Conservation (phyloP, 1,140 invertebrate species). For the Halictus rubicundus region DNA sequence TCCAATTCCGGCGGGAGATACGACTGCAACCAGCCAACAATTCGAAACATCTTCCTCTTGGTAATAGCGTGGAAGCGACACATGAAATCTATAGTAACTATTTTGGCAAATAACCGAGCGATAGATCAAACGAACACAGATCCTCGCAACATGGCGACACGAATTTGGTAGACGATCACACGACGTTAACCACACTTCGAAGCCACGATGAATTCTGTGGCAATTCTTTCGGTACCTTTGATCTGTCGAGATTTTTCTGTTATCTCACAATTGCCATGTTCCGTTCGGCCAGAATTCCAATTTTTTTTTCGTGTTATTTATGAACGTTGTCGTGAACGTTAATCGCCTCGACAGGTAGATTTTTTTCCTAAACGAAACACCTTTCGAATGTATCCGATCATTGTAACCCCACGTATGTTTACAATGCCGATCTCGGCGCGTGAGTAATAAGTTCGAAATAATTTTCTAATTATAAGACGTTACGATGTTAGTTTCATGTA, state of each 20-base stretch:
- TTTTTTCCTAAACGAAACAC: constrained; percentile 16
- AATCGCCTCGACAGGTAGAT: constrained; percentile 22
- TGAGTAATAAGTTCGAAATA: not conserved
- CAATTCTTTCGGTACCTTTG: not conserved
- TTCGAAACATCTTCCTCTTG: not conserved
- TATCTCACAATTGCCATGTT: not conserved
- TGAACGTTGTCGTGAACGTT: not conserved
- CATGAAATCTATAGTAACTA: not conserved
- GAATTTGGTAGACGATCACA: constrained; percentile 35
- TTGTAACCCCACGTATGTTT: not conserved
- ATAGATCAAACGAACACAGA: constrained; percentile 12
- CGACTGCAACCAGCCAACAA: not conserved
- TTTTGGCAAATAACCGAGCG: constrained; percentile 13
- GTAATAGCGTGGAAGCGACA: not conserved
- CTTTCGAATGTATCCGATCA: constrained; percentile 2
- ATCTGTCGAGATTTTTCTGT: too few relatives aligned
- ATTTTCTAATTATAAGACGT: constrained; percentile 6
- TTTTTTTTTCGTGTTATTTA: not conserved
- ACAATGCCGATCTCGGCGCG: not conserved
- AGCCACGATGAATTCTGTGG: too few relatives aligned
- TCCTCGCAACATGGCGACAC: constrained; percentile 63
- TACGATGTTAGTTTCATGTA: not conserved
- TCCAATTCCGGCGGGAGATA: constrained; percentile 31
- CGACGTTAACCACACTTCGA: not conserved
- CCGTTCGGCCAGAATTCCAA: not conserved